Evolutionary conservation across 2,797 vertebrate genomes (phyloP).

Genomic region (Halcyon chelicuti): DNA sequence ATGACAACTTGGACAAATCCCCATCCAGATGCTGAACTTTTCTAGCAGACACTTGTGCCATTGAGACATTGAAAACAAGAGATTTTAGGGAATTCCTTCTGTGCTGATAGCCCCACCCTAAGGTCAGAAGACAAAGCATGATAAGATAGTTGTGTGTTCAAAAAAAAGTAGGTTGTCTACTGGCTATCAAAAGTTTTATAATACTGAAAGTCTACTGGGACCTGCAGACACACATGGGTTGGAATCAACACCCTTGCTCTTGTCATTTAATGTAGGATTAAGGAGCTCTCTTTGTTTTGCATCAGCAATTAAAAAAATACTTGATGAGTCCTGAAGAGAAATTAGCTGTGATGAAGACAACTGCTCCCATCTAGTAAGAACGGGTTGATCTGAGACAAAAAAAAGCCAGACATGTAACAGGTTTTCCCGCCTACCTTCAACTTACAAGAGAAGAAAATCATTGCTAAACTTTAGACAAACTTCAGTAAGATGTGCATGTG

Average conservation of each 20-base stretch:
- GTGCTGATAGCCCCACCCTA: neutral
- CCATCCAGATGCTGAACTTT: neutral
- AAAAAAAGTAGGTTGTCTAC: neutral
- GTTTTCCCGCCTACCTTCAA: neutral
- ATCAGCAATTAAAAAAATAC: neutral
- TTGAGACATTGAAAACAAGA: neutral
- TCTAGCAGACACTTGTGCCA: neutral
- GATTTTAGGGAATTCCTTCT: neutral
- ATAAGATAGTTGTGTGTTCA: neutral
- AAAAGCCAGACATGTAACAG: neutral
- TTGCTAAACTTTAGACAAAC: neutral
- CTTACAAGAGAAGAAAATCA: neutral
- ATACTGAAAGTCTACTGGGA: neutral
- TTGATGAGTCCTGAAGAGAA: neutral
- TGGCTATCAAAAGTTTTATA: neutral
- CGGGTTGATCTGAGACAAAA: neutral
- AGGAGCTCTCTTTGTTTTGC: neutral
- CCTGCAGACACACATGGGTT: neutral
- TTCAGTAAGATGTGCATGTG: neutral
- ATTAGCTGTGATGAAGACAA: neutral
- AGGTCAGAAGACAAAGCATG: neutral
- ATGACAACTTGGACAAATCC: neutral
- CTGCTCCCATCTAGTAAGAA: neutral
- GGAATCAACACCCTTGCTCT: neutral
- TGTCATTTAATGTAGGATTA: neutral